These are phyloP conservation scores for Lamellibrachia columna DNA, from an alignment of 2,888 invertebrate genomes.

Conservation along the genomic window DNA sequence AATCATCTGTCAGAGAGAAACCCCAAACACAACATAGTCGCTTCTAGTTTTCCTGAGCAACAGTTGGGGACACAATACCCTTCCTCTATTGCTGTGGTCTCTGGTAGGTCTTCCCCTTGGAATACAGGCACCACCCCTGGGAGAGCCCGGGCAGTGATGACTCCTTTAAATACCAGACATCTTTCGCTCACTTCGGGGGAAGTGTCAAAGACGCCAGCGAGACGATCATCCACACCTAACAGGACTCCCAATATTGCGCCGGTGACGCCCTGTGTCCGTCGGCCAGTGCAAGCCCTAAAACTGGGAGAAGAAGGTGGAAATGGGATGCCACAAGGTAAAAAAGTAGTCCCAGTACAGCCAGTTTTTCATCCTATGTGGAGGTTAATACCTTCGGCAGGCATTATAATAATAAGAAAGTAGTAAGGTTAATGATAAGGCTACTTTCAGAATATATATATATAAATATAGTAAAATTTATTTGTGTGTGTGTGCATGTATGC, in stretches of 20 bases:
- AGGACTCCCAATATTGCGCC: not conserved
- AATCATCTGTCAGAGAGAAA: not conserved
- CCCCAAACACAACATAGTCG: not conserved
- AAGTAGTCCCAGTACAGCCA: not conserved
- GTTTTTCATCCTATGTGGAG: not conserved
- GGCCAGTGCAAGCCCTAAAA: not conserved
- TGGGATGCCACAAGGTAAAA: not conserved
- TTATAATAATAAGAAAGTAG: not conserved
- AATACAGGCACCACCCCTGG: not conserved
- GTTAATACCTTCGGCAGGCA: not conserved
- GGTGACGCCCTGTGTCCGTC: not conserved
- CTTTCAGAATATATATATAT: not conserved
- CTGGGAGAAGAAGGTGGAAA: not conserved
- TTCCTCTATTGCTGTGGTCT: not conserved
- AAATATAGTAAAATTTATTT: too few relatives aligned
- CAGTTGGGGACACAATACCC: not conserved
- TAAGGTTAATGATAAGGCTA: too few relatives aligned
- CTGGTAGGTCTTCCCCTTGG: not conserved
- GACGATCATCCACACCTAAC: not conserved
- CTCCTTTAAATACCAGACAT: not conserved
- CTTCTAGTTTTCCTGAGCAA: not conserved
- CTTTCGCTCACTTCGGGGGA: not conserved
- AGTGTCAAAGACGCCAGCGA: not conserved
- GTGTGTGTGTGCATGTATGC: not conserved
- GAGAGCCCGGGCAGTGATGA: not conserved